These are phyloP conservation scores for Mellivora capensis DNA, from an alignment of 2,113 vertebrate species.

Conservation along the genomic window DNA sequence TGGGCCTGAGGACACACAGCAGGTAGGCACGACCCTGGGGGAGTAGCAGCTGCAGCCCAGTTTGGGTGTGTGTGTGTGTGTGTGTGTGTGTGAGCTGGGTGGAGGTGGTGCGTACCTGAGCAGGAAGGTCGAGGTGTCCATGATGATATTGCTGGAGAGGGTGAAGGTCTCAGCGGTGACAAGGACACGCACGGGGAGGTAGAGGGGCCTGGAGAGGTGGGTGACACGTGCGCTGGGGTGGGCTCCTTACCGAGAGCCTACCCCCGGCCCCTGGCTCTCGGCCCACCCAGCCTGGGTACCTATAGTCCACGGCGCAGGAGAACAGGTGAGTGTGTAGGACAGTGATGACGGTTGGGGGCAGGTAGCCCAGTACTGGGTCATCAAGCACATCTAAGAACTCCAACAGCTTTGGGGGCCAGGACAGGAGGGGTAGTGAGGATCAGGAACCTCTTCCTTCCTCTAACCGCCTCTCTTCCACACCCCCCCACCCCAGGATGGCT, in stretches of 20 bases:
- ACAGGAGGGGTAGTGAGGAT: not conserved
- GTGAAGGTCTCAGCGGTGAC: constrained; percentile 93
- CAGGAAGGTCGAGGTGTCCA: constrained; percentile 93
- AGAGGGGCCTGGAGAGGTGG: constrained; percentile 84
- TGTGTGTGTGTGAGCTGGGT: accelerated
- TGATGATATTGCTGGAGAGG: constrained; percentile 93
- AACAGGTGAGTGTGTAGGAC: constrained; percentile 91
- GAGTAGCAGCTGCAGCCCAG: not conserved
- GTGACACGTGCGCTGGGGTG: not conserved
- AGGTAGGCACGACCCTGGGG: not conserved
- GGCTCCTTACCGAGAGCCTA: not conserved
- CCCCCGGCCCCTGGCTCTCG: accelerated
- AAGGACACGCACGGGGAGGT: constrained; percentile 89
- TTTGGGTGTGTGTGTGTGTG: accelerated
- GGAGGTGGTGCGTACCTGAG: constrained; percentile 83
- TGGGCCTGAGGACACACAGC: not conserved
- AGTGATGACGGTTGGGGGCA: constrained; percentile 90
- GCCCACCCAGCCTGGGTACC: constrained; percentile 73
- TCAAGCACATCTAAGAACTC: constrained; percentile 93
- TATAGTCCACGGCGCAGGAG: constrained; percentile 92
- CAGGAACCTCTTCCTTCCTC: not conserved
- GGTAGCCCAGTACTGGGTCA: constrained; percentile 92
- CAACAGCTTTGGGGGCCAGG: constrained; percentile 82
- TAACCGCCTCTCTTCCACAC: too few relatives aligned
- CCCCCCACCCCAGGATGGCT: too few relatives aligned